Evolutionary conservation across 2,797 vertebrate genomes (phyloP).

Genomic region (Sparidentex hasta): DNA sequence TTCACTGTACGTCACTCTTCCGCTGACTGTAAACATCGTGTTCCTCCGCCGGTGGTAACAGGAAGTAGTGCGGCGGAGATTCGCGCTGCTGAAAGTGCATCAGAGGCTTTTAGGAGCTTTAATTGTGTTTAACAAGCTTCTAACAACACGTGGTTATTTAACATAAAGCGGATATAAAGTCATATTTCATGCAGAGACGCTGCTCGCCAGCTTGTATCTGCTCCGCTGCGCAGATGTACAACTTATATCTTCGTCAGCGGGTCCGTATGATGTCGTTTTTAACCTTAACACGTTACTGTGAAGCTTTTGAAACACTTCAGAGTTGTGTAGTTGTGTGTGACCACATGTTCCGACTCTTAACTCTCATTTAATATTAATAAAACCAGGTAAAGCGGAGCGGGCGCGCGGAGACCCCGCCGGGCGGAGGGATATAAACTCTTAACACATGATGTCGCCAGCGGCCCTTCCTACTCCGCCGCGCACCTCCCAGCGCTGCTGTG

Average conservation of each 20-base stretch:
- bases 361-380: neutral
- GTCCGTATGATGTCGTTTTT: neutral
- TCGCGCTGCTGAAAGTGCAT: neutral
- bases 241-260: neutral
- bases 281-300: neutral
- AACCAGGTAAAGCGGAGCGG: slow-evolving; percentile 27
- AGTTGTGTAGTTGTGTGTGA: fast-evolving
- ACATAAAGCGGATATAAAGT: neutral
- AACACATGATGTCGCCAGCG: slow-evolving; percentile 80
- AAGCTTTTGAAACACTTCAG: neutral
- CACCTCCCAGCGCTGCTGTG: slow-evolving; percentile 61
- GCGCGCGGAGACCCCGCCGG: slow-evolving; percentile 54
- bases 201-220: neutral
- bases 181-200: neutral
- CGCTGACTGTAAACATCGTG: slow-evolving; percentile 83
- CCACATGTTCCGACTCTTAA: neutral
- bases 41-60: slow-evolving; percentile 74
- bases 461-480: slow-evolving; percentile 79
- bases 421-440: slow-evolving; percentile 84
- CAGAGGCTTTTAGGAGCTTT: neutral
- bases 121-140: neutral
- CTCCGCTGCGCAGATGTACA: neutral
- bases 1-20: slow-evolving; percentile 62
- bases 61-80: slow-evolving; percentile 71
- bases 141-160: fast-evolving